Evolutionary conservation across 2,113 vertebrate species (phyloP).

Genomic region (Phycodurus eques): DNA sequence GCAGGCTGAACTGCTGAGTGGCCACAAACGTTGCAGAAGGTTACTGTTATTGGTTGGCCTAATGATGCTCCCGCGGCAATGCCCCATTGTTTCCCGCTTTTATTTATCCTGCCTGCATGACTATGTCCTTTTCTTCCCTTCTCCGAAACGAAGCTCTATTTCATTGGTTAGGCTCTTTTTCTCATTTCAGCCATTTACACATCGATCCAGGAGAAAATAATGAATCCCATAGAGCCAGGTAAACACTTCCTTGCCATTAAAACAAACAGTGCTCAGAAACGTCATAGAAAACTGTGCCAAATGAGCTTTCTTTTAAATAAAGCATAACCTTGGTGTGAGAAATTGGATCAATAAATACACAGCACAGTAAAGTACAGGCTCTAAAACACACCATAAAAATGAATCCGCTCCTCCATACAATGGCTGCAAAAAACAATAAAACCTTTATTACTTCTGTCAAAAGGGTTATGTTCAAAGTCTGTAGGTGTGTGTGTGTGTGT

Average conservation of each 20-base stretch:
- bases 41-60: slow-evolving; percentile 11
- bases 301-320: background rate
- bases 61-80: slow-evolving; percentile 11
- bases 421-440: slow-evolving; percentile 3
- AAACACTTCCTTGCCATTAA: background rate
- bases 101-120: slow-evolving; percentile 1
- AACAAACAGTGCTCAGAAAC: background rate
- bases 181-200: background rate
- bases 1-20: slow-evolving; percentile 6
- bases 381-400: slow-evolving; percentile 1
- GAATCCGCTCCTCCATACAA: background rate
- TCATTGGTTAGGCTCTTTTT: background rate
- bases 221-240: background rate
- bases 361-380: background rate
- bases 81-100: slow-evolving; percentile 4
- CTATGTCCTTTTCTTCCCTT: background rate
- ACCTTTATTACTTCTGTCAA: slow-evolving; percentile 1
- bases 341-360: slow-evolving; percentile 8
- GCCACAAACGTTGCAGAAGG: slow-evolving; percentile 11
- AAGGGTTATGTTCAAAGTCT: background rate
- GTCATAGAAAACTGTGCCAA: background rate
- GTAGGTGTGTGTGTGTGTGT: background rate
- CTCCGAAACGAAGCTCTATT: background rate
- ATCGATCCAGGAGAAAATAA: background rate
- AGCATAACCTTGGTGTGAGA: background rate